Evolutionary conservation across 2,113 vertebrate species (phyloP), one percentile per base, ranked within the genome.

Genomic region (Calidris pygmaea): DNA sequence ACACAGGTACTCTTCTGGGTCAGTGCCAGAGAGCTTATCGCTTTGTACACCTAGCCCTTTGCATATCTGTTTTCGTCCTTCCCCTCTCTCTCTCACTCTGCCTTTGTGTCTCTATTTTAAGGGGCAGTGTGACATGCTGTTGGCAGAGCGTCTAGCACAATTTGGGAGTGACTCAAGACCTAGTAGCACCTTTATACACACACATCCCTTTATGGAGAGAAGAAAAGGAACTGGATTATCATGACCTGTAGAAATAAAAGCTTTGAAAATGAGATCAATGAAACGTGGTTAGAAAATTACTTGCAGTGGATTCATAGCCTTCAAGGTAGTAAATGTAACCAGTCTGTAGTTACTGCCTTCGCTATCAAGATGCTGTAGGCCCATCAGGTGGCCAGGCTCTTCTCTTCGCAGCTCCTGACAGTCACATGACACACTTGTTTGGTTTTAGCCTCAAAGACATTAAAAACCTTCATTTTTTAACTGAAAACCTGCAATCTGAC

Each of bases 181-280:
- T 21, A 9, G 45, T 10, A 15, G 10, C 19, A 20, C 62, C 26
- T 92, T 96, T 72, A 60, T 43, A 72, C 3, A 62, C 37, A 37
- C 37, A 20, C 24, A 22, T 41, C 80, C 27, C 52, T 75, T 87
- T 80, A n/a, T 16, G 48, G 75, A 90, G 58, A 78, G 81, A 67
- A 78, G 68, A 62, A 85, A 78, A 93, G 24, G 39, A 89, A n/a
- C 24, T 45, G 29, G 80, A 23, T 81, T 75, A 65, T 79, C 50
- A 75, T 63, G 58, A 91, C 56, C 55, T 79, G 83, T 94, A 79
- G 93, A 96, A 96, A 92, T 71, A 92, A 96, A 93, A 83, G 59
- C 79, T 91, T 95, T 89, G 85, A 87, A 93, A 95, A 89, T 87
- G 52, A 87, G 59, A 63, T 75, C 73, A 50, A 39, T 52, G 85